Evolutionary conservation across 1,140 invertebrate species (phyloP).

Genomic region (Drosophila pseudoobscura): DNA sequence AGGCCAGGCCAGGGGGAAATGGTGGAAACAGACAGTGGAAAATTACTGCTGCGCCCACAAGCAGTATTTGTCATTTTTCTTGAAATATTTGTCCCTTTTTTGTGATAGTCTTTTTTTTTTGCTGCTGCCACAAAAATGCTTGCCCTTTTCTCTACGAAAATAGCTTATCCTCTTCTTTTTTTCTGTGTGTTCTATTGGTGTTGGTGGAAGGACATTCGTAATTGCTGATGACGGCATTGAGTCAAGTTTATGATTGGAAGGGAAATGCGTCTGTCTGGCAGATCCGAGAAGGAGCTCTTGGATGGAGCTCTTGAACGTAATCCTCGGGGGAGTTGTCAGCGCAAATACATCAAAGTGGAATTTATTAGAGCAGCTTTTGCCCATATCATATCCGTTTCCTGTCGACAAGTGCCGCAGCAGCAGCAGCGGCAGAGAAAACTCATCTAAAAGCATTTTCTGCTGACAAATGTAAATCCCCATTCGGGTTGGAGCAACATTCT

Average conservation of each 20-base stretch:
- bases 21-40: slow-evolving; percentile 11
- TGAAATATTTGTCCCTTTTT: not conserved
- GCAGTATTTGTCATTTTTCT: too few relatives aligned
- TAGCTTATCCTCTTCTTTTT: too few relatives aligned
- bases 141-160: too few relatives aligned
- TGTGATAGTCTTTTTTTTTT: slow-evolving; percentile 26
- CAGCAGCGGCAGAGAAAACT: slow-evolving; percentile 1
- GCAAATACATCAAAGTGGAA: slow-evolving; percentile 49
- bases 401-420: slow-evolving; percentile 39
- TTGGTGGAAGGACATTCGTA: slow-evolving; percentile 34
- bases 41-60: slow-evolving; percentile 7
- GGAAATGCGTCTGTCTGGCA: slow-evolving; percentile 5
- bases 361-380: slow-evolving; percentile 49
- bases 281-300: slow-evolving; percentile 1
- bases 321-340: slow-evolving; percentile 38
- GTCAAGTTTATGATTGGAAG: slow-evolving; percentile 39
- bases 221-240: slow-evolving; percentile 49
- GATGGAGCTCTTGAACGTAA: not conserved
- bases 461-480: slow-evolving; percentile 44
- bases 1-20: too few relatives aligned
- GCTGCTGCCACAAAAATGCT: too few relatives aligned
- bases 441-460: slow-evolving; percentile 32
- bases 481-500: not conserved
- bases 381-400: slow-evolving; percentile 39
- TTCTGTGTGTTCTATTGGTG: too few relatives aligned